phyloP scores from a whole-genome alignment of 2,888 invertebrate species.

The Phengaris arion region DNA sequence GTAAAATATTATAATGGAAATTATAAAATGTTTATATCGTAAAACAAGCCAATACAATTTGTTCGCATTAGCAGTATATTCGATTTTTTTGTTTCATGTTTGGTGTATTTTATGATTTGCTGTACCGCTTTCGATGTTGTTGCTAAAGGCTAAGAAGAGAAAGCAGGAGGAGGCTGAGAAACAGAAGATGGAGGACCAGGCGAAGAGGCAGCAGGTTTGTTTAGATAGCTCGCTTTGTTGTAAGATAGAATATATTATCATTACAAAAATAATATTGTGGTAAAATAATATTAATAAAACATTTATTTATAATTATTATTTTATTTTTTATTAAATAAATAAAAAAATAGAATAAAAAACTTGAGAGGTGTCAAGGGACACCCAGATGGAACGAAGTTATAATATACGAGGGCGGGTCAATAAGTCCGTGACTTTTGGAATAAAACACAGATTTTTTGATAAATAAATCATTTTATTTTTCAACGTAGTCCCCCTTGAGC shows the following conservation, averaged over 20 bases:
- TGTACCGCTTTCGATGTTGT: constrained; percentile 76
- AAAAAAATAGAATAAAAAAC: too few relatives aligned
- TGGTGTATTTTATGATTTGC: constrained; percentile 44
- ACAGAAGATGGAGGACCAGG: constrained; percentile 90
- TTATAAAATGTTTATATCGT: not conserved
- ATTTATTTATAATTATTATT: too few relatives aligned
- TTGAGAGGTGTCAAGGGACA: too few relatives aligned
- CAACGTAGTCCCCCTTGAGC: too few relatives aligned
- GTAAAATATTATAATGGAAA: not conserved
- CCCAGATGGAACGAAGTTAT: too few relatives aligned
- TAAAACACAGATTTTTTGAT: too few relatives aligned
- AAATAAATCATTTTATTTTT: too few relatives aligned
- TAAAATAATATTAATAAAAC: not conserved
- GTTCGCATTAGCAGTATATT: constrained; percentile 29
- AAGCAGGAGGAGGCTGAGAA: constrained; percentile 92
- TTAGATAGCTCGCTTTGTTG: constrained; percentile 4
- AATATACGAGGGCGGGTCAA: too few relatives aligned
- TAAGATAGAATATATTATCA: not conserved
- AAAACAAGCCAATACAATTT: not conserved
- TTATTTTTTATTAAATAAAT: too few relatives aligned
- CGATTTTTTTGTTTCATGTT: constrained; percentile 72
- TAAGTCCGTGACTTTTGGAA: too few relatives aligned
- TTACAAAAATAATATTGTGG: not conserved
- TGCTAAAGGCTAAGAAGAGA: constrained; percentile 88
- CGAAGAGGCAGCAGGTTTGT: constrained; percentile 91